These are phyloP conservation scores for Hiodon tergisus DNA, from an alignment of 2,113 vertebrate species.

Conservation along the genomic window DNA sequence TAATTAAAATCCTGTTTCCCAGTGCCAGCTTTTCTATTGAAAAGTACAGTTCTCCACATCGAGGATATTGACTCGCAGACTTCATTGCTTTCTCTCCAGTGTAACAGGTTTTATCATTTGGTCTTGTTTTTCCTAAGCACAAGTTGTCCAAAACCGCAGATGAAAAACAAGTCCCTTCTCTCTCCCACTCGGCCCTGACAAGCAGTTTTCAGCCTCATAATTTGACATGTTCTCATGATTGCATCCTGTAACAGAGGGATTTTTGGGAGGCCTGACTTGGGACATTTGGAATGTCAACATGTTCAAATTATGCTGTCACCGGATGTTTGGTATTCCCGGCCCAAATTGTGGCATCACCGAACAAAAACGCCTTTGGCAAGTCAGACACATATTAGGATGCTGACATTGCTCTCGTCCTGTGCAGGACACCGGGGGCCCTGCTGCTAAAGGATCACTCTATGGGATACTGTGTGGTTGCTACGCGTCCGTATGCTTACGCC, in stretches of 20 bases:
- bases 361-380: slow-evolving; percentile 29
- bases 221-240: slow-evolving; percentile 34
- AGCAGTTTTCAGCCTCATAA: slow-evolving; percentile 1
- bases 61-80: slow-evolving; percentile 46
- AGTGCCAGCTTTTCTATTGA: slow-evolving; percentile 46
- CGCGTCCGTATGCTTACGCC: not conserved
- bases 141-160: slow-evolving; percentile 38
- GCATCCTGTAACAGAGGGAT: slow-evolving; percentile 18
- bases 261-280: slow-evolving; percentile 36
- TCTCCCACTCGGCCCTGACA: slow-evolving; percentile 14
- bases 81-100: slow-evolving; percentile 26
- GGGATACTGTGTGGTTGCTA: too few relatives aligned
- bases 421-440: not conserved
- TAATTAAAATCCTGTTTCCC: slow-evolving; percentile 43
- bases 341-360: slow-evolving; percentile 34
- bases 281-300: slow-evolving; percentile 49
- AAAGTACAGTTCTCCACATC: slow-evolving; percentile 43
- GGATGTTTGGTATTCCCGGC: slow-evolving; percentile 41
- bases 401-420: slow-evolving; percentile 24
- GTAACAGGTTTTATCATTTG: slow-evolving; percentile 51
- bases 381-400: slow-evolving; percentile 38
- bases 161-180: slow-evolving; percentile 37
- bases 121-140: slow-evolving; percentile 48
- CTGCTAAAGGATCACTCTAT: too few relatives aligned
- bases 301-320: slow-evolving; percentile 41